Conservation (phyloP, 1,140 invertebrate species). For the Theocolax elegans region DNA sequence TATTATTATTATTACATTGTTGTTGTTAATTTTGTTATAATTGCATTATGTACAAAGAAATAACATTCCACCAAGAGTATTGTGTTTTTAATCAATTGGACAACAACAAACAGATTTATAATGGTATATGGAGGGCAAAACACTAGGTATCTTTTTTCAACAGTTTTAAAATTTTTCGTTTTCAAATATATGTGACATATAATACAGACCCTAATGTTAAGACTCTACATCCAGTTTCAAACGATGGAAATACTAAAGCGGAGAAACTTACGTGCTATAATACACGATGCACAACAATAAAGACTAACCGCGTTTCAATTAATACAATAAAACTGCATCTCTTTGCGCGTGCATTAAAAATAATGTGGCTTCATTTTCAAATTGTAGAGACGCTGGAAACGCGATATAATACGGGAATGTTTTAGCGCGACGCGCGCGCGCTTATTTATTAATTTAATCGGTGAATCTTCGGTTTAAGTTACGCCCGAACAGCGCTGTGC, state of each 20-base stretch:
- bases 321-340: slow-evolving; percentile 18
- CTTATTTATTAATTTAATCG: slow-evolving; percentile 72
- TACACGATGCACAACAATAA: slow-evolving; percentile 40
- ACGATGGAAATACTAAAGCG: slow-evolving; percentile 32
- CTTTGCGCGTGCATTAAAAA: slow-evolving; percentile 16
- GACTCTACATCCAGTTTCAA: slow-evolving; percentile 18
- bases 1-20: slow-evolving; percentile 34
- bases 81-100: slow-evolving; percentile 39
- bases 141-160: slow-evolving; percentile 28
- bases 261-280: slow-evolving; percentile 36
- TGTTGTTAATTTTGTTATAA: slow-evolving; percentile 41
- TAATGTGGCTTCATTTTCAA: slow-evolving; percentile 17
- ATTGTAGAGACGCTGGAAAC: slow-evolving; percentile 1
- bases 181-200: background rate
- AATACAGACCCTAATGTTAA: slow-evolving; percentile 12
- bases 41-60: slow-evolving; percentile 44
- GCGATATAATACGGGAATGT: slow-evolving; percentile 52
- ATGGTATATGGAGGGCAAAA: slow-evolving; percentile 22
- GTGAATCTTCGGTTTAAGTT: slow-evolving; percentile 97
- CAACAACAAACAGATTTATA: slow-evolving; percentile 35
- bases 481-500: slow-evolving; percentile 91
- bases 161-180: background rate
- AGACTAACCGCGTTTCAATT: slow-evolving; percentile 29
- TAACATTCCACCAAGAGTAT: slow-evolving; percentile 43
- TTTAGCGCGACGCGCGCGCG: slow-evolving; percentile 41